These are phyloP conservation scores for Cyrtonyx montezumae DNA, from an alignment of 2,113 vertebrate genomes.

Conservation along the genomic window DNA sequence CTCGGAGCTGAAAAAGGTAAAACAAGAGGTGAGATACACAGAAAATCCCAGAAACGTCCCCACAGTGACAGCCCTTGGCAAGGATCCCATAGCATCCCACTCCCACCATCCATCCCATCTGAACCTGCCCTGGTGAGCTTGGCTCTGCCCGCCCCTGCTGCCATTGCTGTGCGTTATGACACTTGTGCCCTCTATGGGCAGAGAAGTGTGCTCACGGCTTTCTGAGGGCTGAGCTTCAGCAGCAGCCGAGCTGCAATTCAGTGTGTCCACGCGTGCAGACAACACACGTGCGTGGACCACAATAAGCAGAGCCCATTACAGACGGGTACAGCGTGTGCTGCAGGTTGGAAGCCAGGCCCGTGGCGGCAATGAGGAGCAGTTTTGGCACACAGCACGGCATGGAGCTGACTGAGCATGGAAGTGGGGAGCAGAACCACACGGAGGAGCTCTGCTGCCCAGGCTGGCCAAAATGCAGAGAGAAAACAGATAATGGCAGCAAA, in stretches of 20 bases:
- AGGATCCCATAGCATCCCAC: not conserved
- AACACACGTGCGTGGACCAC: fast-evolving
- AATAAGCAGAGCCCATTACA: not conserved
- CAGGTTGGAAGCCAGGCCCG: not conserved
- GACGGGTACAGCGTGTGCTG: fast-evolving
- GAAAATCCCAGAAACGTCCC: not conserved
- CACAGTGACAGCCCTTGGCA: not conserved
- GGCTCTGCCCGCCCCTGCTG: not conserved
- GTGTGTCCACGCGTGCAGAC: fast-evolving
- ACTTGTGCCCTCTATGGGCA: not conserved
- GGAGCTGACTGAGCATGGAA: not conserved
- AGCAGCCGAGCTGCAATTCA: not conserved
- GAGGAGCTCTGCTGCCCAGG: not conserved
- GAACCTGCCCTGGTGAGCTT: fast-evolving
- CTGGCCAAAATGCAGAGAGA: not conserved
- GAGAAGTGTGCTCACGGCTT: not conserved
- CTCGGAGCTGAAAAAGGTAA: constrained; percentile 81
- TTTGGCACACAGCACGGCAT: fast-evolving
- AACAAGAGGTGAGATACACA: constrained; percentile 71
- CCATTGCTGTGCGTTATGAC: not conserved
- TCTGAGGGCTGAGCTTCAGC: not conserved
- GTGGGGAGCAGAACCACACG: not conserved
- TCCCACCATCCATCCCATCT: not conserved
- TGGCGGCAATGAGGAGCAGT: not conserved
- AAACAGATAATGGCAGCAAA: not conserved